Conservation (phyloP, 2,113 vertebrate genomes). For the Capreolus pygargus region DNA sequence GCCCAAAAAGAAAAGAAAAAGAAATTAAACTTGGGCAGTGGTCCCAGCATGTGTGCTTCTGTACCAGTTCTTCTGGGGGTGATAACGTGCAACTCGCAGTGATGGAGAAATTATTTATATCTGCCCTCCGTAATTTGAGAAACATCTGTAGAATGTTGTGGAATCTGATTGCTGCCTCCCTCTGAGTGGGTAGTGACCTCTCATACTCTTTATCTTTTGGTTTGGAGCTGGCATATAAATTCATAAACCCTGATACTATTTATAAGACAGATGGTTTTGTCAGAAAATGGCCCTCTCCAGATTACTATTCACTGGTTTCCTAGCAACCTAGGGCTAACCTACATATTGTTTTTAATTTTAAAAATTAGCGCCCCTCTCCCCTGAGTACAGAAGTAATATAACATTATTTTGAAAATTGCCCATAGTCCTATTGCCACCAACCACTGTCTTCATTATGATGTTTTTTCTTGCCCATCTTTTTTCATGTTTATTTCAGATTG, state of each 20-base stretch:
- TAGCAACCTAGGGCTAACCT: not conserved
- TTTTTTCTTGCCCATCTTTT: not conserved
- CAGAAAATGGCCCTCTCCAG: not conserved
- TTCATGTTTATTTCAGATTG: not conserved
- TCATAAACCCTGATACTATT: not conserved
- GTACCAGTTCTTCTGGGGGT: not conserved
- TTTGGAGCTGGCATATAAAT: not conserved
- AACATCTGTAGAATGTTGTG: not conserved
- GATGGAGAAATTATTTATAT: not conserved
- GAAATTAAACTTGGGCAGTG: not conserved
- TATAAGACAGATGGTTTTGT: slow-evolving; percentile 23
- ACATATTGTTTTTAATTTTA: not conserved
- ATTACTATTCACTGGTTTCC: not conserved
- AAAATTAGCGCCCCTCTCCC: not conserved
- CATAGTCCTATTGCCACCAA: not conserved
- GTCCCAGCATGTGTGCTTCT: not conserved
- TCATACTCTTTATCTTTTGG: not conserved
- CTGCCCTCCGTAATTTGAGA: not conserved
- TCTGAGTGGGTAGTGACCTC: not conserved
- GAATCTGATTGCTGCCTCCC: not conserved
- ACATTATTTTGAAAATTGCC: not conserved
- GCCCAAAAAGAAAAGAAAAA: not conserved
- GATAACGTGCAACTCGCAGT: not conserved
- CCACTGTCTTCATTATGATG: not conserved
- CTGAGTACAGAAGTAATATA: not conserved